Base-by-base conservation (phyloP, 2,113 vertebrate species). In the Oostethus manadensis region DNA sequence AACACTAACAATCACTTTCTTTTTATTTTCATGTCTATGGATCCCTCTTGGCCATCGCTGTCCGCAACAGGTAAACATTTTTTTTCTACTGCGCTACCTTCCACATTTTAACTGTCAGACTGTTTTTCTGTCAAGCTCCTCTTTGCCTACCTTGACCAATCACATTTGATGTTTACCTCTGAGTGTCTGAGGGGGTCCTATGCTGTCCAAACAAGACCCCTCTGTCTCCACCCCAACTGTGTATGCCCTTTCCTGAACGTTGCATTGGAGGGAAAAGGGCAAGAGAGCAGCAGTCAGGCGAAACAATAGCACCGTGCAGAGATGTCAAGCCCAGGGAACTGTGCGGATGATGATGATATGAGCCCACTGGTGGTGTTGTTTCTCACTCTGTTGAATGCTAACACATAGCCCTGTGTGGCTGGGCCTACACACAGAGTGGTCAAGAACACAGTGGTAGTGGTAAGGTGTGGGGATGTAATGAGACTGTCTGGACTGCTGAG, bases 321-420 rank as follows among this genome's bases (percentile, higher is more conserved):
- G 81, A 78, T 78, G 86, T 85, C 84, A 85, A 66, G 74, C 78
- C 77, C 66, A 47, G 68, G 67, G 77, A 83, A 77, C 76, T 77
- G 81, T 76, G 80, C 83, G 78, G 84, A 86, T 79, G 84, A 84
- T 84, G 82, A 86, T 84, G 77, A 87, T 84, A 84, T 74, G 83
- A 82, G 80, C 79, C 77, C 75, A 74, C 73, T 77, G 74, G 65
- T 78, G 78, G 64, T 84, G 77, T 83, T 83, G 84, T 83, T 77
- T 77, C 77, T 83, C 84, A 76, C 82, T 79, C 76, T 76, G 82
- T 76, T 84, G 76, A 85, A 84, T 86, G 81, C 78, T 79, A 86
- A 84, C 79, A 80, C 82, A 70, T 49, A 55, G 53, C 78, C 66
- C 71, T 73, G 71, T 26, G 60, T 76, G 73, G 79, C 77, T 73